A percentile compares a stretch with the other conserved stretches of the same genome.
Conservation (phyloP, 2,113 vertebrate species). For the Sigmodon hispidus region DNA sequence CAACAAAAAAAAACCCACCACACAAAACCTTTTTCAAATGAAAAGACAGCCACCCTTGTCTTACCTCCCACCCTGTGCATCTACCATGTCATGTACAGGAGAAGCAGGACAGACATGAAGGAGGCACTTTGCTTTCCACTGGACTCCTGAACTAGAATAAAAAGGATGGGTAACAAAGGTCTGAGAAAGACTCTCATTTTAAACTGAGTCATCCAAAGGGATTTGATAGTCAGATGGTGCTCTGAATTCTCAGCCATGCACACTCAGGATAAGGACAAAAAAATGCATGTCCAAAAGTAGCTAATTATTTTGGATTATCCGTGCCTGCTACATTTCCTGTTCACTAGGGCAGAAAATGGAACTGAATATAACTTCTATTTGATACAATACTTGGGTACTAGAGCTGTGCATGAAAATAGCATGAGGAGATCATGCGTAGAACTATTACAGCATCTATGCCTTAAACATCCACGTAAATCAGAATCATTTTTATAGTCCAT, state of each 20-base stretch:
- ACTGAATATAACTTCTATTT: slow-evolving; percentile 62
- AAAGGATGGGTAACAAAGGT: background rate
- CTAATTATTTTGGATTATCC: slow-evolving; percentile 75
- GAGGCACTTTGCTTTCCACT: background rate
- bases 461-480: slow-evolving; percentile 70
- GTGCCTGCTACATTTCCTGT: slow-evolving; percentile 67
- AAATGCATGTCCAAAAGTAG: slow-evolving; percentile 55
- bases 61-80: background rate
- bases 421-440: slow-evolving; percentile 51
- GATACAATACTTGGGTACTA: slow-evolving; percentile 62
- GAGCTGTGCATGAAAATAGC: slow-evolving; percentile 33
- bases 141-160: slow-evolving; percentile 22
- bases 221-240: background rate
- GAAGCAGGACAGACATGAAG: background rate
- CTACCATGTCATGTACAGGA: background rate
- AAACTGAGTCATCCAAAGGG: slow-evolving; percentile 26
- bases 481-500: slow-evolving; percentile 54
- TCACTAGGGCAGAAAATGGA: slow-evolving; percentile 73
- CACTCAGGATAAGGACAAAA: slow-evolving; percentile 62
- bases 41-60: background rate
- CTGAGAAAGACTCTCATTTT: slow-evolving; percentile 21
- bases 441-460: slow-evolving; percentile 32
- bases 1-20: background rate
- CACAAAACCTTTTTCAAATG: background rate
- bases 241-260: slow-evolving; percentile 59